Percentiles rank a stretch among this genome's conserved stretches.
phyloP scores from a whole-genome alignment of 2,888 invertebrate genomes.

The Acanthacorydalis orientalis region DNA sequence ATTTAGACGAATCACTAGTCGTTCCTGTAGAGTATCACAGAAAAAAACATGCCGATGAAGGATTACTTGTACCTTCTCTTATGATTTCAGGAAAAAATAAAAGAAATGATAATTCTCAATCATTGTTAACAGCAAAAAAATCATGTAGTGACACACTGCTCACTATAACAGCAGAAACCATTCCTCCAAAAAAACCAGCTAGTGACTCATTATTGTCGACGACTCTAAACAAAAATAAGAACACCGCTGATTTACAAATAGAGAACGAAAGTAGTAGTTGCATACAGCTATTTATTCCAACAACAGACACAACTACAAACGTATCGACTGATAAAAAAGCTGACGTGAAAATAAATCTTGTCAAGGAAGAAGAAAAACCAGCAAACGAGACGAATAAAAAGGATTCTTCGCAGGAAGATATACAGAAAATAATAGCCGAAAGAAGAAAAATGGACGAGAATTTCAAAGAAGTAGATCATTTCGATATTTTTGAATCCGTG shows the following conservation, averaged over 20 bases:
- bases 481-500: constrained; percentile 22
- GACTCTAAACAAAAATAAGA: neutral
- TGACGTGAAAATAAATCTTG: neutral
- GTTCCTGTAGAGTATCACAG: constrained; percentile 16
- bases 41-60: neutral
- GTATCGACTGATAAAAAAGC: neutral
- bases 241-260: neutral
- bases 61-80: constrained; percentile 5
- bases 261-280: neutral
- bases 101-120: neutral
- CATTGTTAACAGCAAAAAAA: constrained; percentile 2
- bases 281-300: neutral
- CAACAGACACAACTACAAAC: neutral
- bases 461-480: constrained; percentile 20
- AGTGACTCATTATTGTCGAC: neutral
- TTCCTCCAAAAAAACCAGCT: neutral
- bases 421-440: constrained; percentile 43
- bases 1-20: constrained; percentile 33
- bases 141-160: constrained; percentile 3
- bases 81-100: neutral
- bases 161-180: neutral
- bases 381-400: neutral
- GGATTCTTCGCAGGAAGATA: constrained; percentile 28
- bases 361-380: neutral
- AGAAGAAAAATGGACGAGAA: constrained; percentile 37